Evolutionary conservation across 2,888 invertebrate genomes (phyloP).

Genomic region (Ormyrus pomaceus): DNA sequence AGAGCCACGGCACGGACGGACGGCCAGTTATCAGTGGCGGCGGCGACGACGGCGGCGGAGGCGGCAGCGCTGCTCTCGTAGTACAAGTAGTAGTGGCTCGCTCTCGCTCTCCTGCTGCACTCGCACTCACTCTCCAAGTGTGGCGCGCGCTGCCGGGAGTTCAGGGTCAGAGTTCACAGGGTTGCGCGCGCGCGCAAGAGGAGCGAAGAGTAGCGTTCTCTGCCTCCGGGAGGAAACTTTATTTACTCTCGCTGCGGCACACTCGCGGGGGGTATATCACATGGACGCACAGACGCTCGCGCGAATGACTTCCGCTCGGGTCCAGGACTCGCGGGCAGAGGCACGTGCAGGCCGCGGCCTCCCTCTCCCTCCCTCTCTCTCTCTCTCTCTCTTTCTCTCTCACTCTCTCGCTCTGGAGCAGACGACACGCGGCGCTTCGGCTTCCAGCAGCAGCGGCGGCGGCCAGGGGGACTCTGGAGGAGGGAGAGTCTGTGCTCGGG

Average conservation of each 20-base stretch:
- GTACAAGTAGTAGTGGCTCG: background rate
- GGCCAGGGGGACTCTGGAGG: background rate
- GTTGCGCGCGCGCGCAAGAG: constrained; percentile 3
- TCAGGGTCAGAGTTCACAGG: constrained; percentile 54
- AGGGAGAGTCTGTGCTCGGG: background rate
- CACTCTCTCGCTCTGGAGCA: no score
- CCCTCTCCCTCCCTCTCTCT: background rate
- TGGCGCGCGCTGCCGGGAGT: constrained; percentile 29
- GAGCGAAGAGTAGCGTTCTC: background rate
- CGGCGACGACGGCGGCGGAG: no score
- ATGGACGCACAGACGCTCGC: no score
- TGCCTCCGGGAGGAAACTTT: no score
- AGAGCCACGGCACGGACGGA: constrained; percentile 1
- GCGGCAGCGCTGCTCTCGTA: no score
- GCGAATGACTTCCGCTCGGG: background rate
- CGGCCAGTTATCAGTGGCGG: background rate
- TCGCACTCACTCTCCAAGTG: constrained; percentile 5
- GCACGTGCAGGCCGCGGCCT: constrained; percentile 25
- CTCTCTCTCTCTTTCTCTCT: constrained; percentile 4
- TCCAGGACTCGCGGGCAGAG: constrained; percentile 39
- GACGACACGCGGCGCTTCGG: no score
- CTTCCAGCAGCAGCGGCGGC: background rate
- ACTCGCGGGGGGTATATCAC: no score
- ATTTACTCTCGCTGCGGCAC: no score
- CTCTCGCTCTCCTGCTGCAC: constrained; percentile 15